Base-by-base conservation (phyloP, 2,888 invertebrate species). In the Caenorhabditis sp. region DNA sequence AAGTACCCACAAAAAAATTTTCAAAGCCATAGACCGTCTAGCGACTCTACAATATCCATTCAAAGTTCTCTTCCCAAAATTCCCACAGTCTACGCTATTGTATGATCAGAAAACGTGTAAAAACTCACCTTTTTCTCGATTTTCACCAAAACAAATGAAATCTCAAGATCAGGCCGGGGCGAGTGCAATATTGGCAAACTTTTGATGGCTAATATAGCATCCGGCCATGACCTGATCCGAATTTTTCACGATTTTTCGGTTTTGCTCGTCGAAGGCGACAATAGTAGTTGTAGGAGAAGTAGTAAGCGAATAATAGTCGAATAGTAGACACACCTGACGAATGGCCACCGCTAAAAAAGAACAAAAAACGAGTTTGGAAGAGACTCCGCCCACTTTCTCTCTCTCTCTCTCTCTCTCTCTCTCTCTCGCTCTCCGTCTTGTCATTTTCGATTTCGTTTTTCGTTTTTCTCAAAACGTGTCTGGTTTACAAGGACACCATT, bases 141-240 rank as follows among this genome's bases (percentile, higher is more conserved):
- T 63, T 32, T 45, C 22, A 32, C 15, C 17, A 52, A 35, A 8
- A 22, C 4, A 17, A 22, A 22, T 20, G 22, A 45, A 20, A 41
- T 15, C n/a, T 17, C 11, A 20, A 58, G 52, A 68, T 75, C 75
- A 70, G 75, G 75, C 75, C 75, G 68, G 75, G 75, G 75, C 61
- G 62, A 75, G 75, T 75, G 75, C 75, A 75, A 75, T 75, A 75
- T 75, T 68, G 24, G 56, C 74, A 35, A 2, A 27, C 32, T 43
- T 26, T 8, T 1, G 11, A 2, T 3, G 24, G 22, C 50, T 50
- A 72, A 72, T 63, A 63, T 71, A 58, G 72, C 72, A 72, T 11
- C 35, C 45, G 52, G 63, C 70, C 70, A 71, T 8, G 70, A 50
- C 70, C 70, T 61, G 61, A 71, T 61, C 58, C 17, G n/a, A n/a